Evolutionary conservation across 2,797 vertebrate species (phyloP), one percentile per base, ranked within the genome.

Genomic region (Setipinna tenuifilis): DNA sequence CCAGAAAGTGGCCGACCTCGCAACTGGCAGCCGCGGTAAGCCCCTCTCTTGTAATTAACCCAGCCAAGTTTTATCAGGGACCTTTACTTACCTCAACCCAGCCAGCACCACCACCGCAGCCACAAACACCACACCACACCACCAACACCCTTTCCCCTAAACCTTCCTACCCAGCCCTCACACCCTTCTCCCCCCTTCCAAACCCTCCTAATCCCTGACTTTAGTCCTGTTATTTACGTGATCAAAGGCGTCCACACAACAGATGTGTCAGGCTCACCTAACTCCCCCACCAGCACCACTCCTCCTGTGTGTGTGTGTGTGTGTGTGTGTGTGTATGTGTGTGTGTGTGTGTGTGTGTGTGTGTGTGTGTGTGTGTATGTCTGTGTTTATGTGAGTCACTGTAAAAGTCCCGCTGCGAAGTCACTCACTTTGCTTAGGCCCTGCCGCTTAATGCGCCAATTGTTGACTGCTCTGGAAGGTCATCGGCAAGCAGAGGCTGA

Each of bases 1-100:
- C 94, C 97, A 98, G 95, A 98, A 97, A 94, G 97, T 98, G 93
- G 97, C 97, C 31, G 97, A 98, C 95, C 96, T 98, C 95, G 97
- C 97, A 28, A 98, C 96, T 92, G 97, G 96, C 94, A 97, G 97
- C 89, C 95, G 97, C 93, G 97, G 97, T 98, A 95, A 92, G 96
- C 71, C 21, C 31, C 71, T 44, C 31, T 44, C 71, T 35, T n/a
- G 71, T 78, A 78, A 78, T 78, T 78, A 78, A 3, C 35, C 71
- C 35, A 35, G 16, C 71, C 31, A 44, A 78, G 44, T 44, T 31
- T 78, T 78, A 78, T 44, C 35, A 1, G 17, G 31, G 31, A 41
- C 31, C 71, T 44, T n/a, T 44, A 41, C 71, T 78, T 78, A 78
- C 31, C 71, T 35, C 68, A 14, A 9, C 50, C 50, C 7, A 9